These are phyloP conservation scores for Ceratosolen solmsi DNA, from an alignment of 1,140 invertebrate species.

Conservation along the genomic window DNA sequence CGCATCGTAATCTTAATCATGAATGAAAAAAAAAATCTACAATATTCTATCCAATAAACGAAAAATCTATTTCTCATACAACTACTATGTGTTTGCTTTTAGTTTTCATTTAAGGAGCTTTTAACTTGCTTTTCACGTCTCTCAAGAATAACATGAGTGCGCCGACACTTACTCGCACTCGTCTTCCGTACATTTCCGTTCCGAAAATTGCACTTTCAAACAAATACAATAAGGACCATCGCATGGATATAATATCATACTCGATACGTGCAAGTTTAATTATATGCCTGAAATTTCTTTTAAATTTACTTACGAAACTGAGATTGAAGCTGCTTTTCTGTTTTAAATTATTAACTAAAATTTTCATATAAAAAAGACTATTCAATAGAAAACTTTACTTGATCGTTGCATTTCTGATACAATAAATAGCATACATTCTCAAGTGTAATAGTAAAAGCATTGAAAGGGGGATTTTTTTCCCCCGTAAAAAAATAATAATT, in stretches of 20 bases:
- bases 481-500: too few relatives aligned
- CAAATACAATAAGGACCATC: constrained; percentile 21
- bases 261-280: background rate
- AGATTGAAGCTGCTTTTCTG: too few relatives aligned
- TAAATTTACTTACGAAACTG: too few relatives aligned
- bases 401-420: too few relatives aligned
- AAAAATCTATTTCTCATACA: background rate
- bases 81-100: constrained; percentile 1
- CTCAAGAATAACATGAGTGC: background rate
- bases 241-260: background rate
- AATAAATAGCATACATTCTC: too few relatives aligned
- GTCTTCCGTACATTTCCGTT: background rate
- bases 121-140: constrained; percentile 27
- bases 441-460: too few relatives aligned
- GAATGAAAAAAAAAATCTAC: too few relatives aligned
- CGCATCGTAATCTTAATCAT: too few relatives aligned
- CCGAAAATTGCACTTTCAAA: constrained; percentile 27
- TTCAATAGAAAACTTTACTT: too few relatives aligned
- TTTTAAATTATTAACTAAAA: too few relatives aligned
- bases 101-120: constrained; percentile 39
- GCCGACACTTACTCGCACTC: background rate
- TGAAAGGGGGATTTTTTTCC: too few relatives aligned
- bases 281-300: background rate
- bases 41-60: background rate
- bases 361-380: too few relatives aligned